phyloP scores from a whole-genome alignment of 2,888 invertebrate species.

The Blastobasis lacticolella region DNA sequence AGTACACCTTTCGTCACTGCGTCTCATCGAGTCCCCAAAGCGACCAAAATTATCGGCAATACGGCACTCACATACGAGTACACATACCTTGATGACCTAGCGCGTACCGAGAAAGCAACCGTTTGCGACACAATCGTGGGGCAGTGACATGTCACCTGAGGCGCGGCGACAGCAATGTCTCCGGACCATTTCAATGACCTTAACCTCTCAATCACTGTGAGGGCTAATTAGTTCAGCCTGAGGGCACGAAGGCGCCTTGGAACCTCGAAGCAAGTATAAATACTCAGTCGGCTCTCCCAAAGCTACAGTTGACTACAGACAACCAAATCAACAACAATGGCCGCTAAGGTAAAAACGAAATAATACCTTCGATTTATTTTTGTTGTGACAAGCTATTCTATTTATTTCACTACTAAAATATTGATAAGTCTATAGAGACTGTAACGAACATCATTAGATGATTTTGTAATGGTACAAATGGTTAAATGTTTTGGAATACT shows the following conservation, averaged over 20 bases:
- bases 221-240: conserved; percentile 27
- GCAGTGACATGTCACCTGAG: not conserved
- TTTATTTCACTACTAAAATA: not conserved
- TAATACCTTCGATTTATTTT: not conserved
- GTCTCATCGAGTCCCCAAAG: not conserved
- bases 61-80: not conserved
- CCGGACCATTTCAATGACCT: conserved; percentile 20
- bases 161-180: not conserved
- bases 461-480: not conserved
- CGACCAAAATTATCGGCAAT: not conserved
- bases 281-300: conserved; percentile 29
- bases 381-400: not conserved
- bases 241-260: conserved; percentile 3
- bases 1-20: not conserved
- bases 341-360: conserved; percentile 40
- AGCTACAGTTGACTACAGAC: conserved; percentile 41
- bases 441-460: not conserved
- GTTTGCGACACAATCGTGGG: not conserved
- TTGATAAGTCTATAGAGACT: not conserved
- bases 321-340: conserved; percentile 49
- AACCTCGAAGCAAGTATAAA: conserved; percentile 38
- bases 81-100: not conserved
- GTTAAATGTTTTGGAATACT: not conserved
- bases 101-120: not conserved
- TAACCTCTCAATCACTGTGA: conserved; percentile 33